Evolutionary conservation across 2,797 vertebrate genomes (phyloP), one percentile per base, ranked within the genome.

Genomic region (Chaetodon trifasciatus): DNA sequence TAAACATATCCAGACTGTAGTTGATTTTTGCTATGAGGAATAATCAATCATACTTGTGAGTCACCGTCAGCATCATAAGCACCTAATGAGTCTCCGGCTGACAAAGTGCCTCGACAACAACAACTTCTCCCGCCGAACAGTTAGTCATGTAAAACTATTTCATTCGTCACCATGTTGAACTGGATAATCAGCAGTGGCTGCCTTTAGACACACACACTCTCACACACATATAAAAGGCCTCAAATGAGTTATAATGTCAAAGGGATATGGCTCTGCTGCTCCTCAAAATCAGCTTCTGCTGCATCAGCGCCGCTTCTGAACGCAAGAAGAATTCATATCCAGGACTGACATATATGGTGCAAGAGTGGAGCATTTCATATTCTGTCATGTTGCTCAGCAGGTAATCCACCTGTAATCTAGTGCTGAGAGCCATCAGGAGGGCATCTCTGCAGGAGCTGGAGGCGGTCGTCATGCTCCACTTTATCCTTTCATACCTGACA

Each of bases 11-110:
- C 70, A 70, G 75, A 63, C 79, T 74, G 76, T 78, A 71, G 73
- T 64, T 84, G 57, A 80, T 86, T 92, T 84, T 66, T 44, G 16
- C 66, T 6, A 13, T 21, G 56, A 72, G 76, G 66, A 76, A 81
- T 81, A 86, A 92, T 93, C 85, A 84, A 74, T 91, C 82, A 79
- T 50, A 40, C 64, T 53, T 62, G 71, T 79, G 90, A 92, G 79
- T 93, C 90, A 85, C 70, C 69, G 24, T 72, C 71, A 73, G 70
- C 78, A 64, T 90, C 85, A 78, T 66, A 35, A 85, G 60, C 84
- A 78, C 64, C 78, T 88, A 84, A 90, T 85, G 83, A 87, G 82
- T 75, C 77, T 85, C 24, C 0, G 72, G 69, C 70, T 82, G 86
- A 89, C 86, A 71, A 64, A 85, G 81, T 76, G 58, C 53, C 40